Conservation (phyloP, 2,113 vertebrate species). For the Ginglymostoma cirratum region DNA sequence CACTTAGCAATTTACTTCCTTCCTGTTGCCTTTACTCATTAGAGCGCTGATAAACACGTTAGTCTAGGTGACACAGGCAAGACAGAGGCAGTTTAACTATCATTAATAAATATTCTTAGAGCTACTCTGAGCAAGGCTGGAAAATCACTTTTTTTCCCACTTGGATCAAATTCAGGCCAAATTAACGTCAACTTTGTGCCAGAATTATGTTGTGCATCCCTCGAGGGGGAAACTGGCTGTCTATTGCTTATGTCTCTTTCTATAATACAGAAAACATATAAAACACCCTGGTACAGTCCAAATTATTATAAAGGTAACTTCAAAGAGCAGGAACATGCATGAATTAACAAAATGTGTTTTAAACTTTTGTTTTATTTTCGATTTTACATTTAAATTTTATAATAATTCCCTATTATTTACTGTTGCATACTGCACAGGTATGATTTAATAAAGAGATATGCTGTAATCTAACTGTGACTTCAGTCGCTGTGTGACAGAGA, state of each 20-base stretch:
- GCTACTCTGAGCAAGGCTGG: neutral
- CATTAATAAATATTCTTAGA: neutral
- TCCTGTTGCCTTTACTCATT: constrained; percentile 14
- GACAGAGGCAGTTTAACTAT: neutral
- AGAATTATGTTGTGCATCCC: neutral
- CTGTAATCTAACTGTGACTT: too few species aligned
- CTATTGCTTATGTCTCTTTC: neutral
- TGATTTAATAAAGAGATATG: too few species aligned
- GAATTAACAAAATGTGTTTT: neutral
- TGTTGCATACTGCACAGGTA: neutral
- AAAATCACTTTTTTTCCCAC: neutral
- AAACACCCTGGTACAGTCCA: neutral
- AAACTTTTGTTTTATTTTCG: neutral
- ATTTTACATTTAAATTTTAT: neutral
- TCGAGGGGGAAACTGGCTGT: neutral
- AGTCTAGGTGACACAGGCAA: neutral
- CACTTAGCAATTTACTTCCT: neutral
- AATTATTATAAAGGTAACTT: neutral
- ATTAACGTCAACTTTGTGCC: neutral
- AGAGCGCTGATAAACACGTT: neutral
- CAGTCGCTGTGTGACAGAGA: too few species aligned
- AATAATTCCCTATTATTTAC: neutral
- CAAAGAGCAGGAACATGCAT: neutral
- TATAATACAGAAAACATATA: constrained; percentile 1
- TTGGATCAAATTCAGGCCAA: constrained; percentile 24